A percentile compares a stretch with the other conserved stretches of the same genome.
phyloP scores from a whole-genome alignment of 2,888 invertebrate genomes.

The Campaea margaritaria region DNA sequence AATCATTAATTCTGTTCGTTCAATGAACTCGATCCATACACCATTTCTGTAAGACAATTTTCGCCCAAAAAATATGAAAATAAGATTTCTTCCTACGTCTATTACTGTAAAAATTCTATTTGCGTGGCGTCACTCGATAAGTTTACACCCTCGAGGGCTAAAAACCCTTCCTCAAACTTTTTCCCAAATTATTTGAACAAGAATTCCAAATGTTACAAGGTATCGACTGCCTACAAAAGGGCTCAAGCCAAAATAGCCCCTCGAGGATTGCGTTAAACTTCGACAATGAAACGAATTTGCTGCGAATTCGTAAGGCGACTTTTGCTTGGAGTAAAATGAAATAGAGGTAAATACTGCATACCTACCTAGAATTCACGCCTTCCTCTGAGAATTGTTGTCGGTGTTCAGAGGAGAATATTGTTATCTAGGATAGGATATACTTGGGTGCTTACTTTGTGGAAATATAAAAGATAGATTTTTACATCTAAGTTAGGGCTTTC shows the following conservation, averaged over 20 bases:
- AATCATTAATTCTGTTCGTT: not conserved
- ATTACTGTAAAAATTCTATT: constrained; percentile 46
- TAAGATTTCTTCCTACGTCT: constrained; percentile 35
- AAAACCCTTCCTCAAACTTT: constrained; percentile 75
- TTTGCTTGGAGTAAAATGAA: constrained; percentile 48
- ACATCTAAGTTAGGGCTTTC: too few relatives aligned
- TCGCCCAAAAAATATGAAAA: constrained; percentile 41
- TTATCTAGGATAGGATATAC: not conserved
- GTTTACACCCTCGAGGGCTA: constrained; percentile 67
- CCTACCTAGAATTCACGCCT: constrained; percentile 21
- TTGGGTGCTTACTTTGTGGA: too few relatives aligned
- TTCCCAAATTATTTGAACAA: constrained; percentile 80
- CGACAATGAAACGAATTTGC: constrained; percentile 48
- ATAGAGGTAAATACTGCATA: constrained; percentile 43
- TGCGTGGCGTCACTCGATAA: constrained; percentile 63
- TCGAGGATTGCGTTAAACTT: constrained; percentile 46
- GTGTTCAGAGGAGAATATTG: not conserved
- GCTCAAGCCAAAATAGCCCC: constrained; percentile 59
- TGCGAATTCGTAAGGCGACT: constrained; percentile 51
- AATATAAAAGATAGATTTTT: too few relatives aligned
- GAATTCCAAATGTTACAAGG: constrained; percentile 41
- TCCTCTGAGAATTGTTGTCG: constrained; percentile 15
- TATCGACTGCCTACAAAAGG: constrained; percentile 48
- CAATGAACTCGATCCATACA: constrained; percentile 5
- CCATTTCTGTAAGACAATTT: constrained; percentile 33